A percentile compares a stretch with the other conserved stretches of the same genome.
Evolutionary conservation across 2,888 invertebrate genomes (phyloP).

Genomic region (Drosophila nigricruria): DNA sequence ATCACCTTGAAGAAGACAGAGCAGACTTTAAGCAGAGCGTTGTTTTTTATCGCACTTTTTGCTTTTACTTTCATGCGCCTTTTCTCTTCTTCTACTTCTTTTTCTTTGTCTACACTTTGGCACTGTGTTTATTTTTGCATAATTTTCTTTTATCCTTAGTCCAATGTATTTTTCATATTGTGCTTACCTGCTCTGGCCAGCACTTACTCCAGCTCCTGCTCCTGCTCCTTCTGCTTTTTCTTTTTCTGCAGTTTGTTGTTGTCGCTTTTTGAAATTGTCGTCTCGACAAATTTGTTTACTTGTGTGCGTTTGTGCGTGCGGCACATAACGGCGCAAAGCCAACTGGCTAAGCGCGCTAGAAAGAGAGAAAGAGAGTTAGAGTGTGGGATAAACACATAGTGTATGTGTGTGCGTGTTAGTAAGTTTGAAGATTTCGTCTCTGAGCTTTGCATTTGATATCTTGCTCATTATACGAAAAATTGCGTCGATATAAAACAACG

Average conservation of each 20-base stretch:
- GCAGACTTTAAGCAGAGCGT: slow-evolving; percentile 33
- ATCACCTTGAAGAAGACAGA: slow-evolving; percentile 68
- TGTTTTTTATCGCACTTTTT: slow-evolving; percentile 71
- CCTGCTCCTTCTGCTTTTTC: background rate
- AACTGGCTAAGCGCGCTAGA: slow-evolving; percentile 41
- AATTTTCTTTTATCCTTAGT: slow-evolving; percentile 70
- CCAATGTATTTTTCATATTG: slow-evolving; percentile 75
- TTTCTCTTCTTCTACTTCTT: background rate
- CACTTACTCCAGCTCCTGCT: slow-evolving; percentile 21
- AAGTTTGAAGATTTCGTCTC: slow-evolving; percentile 3
- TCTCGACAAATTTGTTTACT: slow-evolving; percentile 73
- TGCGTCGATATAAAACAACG: slow-evolving; percentile 42
- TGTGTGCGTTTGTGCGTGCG: slow-evolving; percentile 56
- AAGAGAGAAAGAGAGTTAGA: background rate
- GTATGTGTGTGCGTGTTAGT: background rate
- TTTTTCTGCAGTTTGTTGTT: slow-evolving; percentile 12
- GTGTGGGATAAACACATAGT: no score
- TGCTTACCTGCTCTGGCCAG: slow-evolving; percentile 49
- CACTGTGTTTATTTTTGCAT: slow-evolving; percentile 71
- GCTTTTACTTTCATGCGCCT: slow-evolving; percentile 45
- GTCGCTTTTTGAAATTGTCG: slow-evolving; percentile 57
- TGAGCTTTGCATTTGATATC: slow-evolving; percentile 48
- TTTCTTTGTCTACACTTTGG: slow-evolving; percentile 45
- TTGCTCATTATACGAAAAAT: slow-evolving; percentile 56
- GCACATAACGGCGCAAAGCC: slow-evolving; percentile 38